Conservation (phyloP, 2,888 invertebrate genomes). For the Leucoptera coffeella region DNA sequence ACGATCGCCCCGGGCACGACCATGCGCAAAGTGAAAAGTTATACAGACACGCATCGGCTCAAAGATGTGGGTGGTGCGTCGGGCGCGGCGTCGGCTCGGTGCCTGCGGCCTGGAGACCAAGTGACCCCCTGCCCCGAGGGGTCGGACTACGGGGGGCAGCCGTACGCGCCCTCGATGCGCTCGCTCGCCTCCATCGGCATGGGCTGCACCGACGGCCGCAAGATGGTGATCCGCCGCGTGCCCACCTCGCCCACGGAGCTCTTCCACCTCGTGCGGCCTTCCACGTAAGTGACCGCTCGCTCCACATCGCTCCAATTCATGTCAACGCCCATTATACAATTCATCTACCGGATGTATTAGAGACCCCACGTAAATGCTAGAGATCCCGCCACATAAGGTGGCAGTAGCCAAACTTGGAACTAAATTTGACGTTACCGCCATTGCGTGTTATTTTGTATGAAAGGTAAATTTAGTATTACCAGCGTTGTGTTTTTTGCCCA, state of each 20-base stretch:
- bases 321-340: background rate
- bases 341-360: no score
- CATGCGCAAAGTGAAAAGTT: conserved; percentile 48
- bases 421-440: no score
- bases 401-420: no score
- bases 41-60: conserved; percentile 41
- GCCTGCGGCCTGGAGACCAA: conserved; percentile 43
- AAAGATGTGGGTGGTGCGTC: conserved; percentile 37
- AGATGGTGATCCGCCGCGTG: conserved; percentile 76
- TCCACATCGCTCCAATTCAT: background rate
- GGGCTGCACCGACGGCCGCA: conserved; percentile 83
- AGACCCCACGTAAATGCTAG: no score
- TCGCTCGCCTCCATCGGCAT: conserved; percentile 81
- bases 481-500: no score
- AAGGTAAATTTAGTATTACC: no score
- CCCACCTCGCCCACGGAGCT: conserved; percentile 82
- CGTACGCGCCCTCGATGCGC: conserved; percentile 68
- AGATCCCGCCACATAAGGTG: no score
- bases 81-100: conserved; percentile 39
- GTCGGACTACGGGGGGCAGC: conserved; percentile 55
- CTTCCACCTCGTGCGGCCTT: conserved; percentile 78
- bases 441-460: no score
- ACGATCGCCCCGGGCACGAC: conserved; percentile 39
- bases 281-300: conserved; percentile 57
- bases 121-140: conserved; percentile 46